Percentiles rank a stretch among this genome's conserved stretches.
These are phyloP conservation scores for Nesoenas mayeri DNA, from an alignment of 2,113 vertebrate species.

Conservation along the genomic window DNA sequence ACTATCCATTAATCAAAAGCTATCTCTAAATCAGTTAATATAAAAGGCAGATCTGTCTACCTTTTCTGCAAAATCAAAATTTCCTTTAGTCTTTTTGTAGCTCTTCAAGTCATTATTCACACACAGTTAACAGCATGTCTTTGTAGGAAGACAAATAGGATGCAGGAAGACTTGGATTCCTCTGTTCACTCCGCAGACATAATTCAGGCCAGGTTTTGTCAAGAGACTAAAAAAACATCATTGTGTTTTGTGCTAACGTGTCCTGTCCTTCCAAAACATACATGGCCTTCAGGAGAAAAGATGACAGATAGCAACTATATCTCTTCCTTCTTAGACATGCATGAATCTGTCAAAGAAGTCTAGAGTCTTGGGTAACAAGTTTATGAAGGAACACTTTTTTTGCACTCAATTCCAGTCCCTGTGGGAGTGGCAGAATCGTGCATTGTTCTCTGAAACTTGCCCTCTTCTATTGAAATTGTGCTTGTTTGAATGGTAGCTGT, in stretches of 20 bases:
- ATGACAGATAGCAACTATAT: background rate
- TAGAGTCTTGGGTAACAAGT: background rate
- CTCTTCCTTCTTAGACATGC: background rate
- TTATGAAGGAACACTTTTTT: background rate
- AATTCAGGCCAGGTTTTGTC: background rate
- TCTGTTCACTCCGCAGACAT: background rate
- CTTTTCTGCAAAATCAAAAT: background rate
- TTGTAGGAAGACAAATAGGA: background rate
- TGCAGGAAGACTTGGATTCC: background rate
- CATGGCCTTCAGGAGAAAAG: background rate
- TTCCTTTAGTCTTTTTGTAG: background rate
- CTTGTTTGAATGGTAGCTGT: background rate
- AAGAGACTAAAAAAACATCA: background rate
- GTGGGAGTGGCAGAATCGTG: background rate
- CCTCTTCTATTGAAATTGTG: background rate
- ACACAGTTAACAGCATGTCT: background rate
- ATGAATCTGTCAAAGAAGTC: background rate
- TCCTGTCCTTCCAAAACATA: background rate
- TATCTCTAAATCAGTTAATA: background rate
- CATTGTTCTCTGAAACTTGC: background rate
- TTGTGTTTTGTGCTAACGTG: background rate
- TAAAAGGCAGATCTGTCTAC: background rate
- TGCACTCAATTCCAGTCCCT: background rate
- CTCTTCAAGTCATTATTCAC: background rate
- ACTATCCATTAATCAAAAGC: background rate